phyloP scores from a whole-genome alignment of 2,797 vertebrate species.

The Sebastiscus albofasciatus region DNA sequence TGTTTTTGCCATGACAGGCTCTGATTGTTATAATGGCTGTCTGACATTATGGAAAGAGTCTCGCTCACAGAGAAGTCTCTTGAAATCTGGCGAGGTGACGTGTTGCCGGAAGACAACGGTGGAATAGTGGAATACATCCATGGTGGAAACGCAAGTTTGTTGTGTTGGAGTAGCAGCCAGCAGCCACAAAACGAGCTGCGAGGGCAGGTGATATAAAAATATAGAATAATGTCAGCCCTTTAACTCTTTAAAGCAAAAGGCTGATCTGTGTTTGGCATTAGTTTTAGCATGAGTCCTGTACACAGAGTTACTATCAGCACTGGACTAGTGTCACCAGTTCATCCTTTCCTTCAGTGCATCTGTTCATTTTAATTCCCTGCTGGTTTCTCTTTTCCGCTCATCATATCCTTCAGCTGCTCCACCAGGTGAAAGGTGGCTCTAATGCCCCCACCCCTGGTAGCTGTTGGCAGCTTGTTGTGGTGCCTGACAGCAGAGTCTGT shows the following conservation, averaged over 20 bases:
- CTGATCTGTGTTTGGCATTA: not conserved
- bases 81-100: too few species aligned
- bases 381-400: conserved; percentile 29
- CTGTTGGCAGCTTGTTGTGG: conserved; percentile 49
- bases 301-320: not conserved
- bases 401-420: conserved; percentile 24
- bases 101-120: too few species aligned
- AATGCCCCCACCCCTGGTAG: conserved; percentile 2
- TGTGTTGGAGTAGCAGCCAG: too few species aligned
- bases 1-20: too few species aligned
- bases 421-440: conserved; percentile 52
- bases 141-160: too few species aligned
- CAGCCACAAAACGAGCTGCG: too few species aligned
- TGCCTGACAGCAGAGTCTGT: conserved; percentile 46
- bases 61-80: too few species aligned
- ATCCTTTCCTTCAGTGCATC: not conserved
- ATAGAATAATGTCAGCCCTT: not conserved
- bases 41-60: too few species aligned
- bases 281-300: not conserved
- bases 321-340: not conserved
- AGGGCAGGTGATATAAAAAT: not conserved
- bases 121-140: too few species aligned
- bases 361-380: conserved; percentile 13
- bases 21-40: too few species aligned
- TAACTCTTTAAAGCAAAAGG: not conserved